Percentiles rank a stretch among this genome's conserved stretches.
Conservation (phyloP, 2,888 invertebrate species). For the Polyploca ridens region DNA sequence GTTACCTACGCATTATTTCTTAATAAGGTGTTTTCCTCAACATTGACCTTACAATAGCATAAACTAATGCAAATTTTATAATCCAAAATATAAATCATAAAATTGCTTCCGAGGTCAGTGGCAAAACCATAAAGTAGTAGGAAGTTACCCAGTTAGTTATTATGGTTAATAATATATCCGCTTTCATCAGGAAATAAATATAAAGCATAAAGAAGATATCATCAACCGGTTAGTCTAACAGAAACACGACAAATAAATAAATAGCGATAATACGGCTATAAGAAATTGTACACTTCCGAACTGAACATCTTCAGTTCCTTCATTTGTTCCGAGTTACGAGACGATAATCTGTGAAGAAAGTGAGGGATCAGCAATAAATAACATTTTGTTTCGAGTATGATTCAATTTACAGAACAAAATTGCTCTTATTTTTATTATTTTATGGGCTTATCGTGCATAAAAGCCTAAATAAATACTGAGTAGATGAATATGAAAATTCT, state of each 20-base stretch:
- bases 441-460: too few species aligned
- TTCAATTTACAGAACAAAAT: background rate
- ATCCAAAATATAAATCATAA: background rate
- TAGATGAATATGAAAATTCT: too few species aligned
- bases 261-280: background rate
- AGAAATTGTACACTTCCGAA: background rate
- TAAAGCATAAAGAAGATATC: too few species aligned
- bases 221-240: background rate
- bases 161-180: background rate
- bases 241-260: background rate
- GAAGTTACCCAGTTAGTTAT: background rate
- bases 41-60: background rate
- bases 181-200: background rate
- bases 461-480: too few species aligned
- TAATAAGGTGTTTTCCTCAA: background rate
- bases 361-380: background rate
- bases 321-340: background rate
- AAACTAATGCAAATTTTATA: background rate
- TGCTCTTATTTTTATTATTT: too few species aligned
- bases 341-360: background rate
- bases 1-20: background rate
- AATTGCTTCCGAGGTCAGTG: background rate
- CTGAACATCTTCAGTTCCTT: background rate
- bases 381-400: background rate
- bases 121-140: background rate